Conservation (phyloP, 2,888 invertebrate species). For the Netelia virgata region DNA sequence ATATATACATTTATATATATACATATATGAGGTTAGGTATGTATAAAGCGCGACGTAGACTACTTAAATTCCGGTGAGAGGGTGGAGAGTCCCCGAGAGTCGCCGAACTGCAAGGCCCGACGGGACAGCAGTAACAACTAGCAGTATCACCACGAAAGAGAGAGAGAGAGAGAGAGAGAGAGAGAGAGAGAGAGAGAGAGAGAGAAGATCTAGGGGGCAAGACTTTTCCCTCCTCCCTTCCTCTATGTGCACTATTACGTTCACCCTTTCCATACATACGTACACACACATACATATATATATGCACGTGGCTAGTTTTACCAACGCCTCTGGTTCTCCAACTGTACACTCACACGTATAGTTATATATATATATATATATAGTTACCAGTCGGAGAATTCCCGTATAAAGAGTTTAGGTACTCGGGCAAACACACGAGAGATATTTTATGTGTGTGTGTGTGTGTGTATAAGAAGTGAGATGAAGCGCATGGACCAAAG, state of each 20-base stretch:
- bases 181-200: constrained; percentile 22
- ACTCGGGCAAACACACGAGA: constrained; percentile 53
- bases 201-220: constrained; percentile 28
- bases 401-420: constrained; percentile 53
- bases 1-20: neutral
- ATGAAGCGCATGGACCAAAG: constrained; percentile 47
- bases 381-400: constrained; percentile 20
- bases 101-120: constrained; percentile 49
- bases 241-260: constrained; percentile 29
- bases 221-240: constrained; percentile 23
- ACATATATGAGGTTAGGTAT: constrained; percentile 9
- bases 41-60: constrained; percentile 44
- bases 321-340: constrained; percentile 56
- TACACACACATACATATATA: neutral
- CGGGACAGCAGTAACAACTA: constrained; percentile 41
- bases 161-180: constrained; percentile 28
- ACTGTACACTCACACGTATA: constrained; percentile 12
- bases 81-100: constrained; percentile 41
- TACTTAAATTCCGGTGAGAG: constrained; percentile 67
- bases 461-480: constrained; percentile 37
- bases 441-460: constrained; percentile 11
- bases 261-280: constrained; percentile 37
- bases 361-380: neutral
- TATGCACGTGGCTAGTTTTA: constrained; percentile 59
- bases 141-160: constrained; percentile 17